These are phyloP conservation scores for Sinhomidia bicolor DNA, from an alignment of 2,888 invertebrate species.

Conservation along the genomic window DNA sequence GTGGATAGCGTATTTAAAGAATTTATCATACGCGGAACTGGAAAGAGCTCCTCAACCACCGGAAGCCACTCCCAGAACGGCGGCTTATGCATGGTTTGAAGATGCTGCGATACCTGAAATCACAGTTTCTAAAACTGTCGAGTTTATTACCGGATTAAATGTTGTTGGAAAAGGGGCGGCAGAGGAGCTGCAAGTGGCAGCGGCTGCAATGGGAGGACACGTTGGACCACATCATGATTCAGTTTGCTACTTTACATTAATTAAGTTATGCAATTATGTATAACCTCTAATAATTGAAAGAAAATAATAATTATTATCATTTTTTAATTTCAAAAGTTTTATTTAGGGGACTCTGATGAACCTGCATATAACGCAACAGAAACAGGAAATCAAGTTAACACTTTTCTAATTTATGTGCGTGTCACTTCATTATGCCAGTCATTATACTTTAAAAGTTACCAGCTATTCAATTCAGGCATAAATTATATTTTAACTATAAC, in stretches of 20 bases:
- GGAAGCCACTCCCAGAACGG: conserved; percentile 76
- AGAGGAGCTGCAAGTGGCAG: conserved; percentile 76
- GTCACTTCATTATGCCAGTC: background rate
- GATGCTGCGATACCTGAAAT: conserved; percentile 73
- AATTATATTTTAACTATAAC: too few relatives aligned
- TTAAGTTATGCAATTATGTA: too few relatives aligned
- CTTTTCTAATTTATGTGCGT: conserved; percentile 76
- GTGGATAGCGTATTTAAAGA: conserved; percentile 74
- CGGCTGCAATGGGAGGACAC: conserved; percentile 79
- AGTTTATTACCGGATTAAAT: conserved; percentile 77
- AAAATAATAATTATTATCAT: background rate
- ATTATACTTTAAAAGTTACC: too few relatives aligned
- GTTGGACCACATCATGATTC: conserved; percentile 79
- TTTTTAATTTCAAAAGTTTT: background rate
- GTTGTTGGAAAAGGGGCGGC: conserved; percentile 75
- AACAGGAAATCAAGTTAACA: conserved; percentile 77
- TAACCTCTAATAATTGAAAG: too few relatives aligned
- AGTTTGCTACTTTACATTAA: too few relatives aligned
- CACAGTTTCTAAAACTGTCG: conserved; percentile 72
- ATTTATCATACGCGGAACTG: conserved; percentile 62
- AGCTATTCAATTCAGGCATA: too few relatives aligned
- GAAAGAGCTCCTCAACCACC: conserved; percentile 73
- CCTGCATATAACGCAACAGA: conserved; percentile 70
- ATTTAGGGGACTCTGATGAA: conserved; percentile 62
- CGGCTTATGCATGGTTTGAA: conserved; percentile 78